Evolutionary conservation across 1,140 invertebrate genomes (phyloP), one percentile per base, ranked within the genome.

Genomic region (Pantala flavescens): DNA sequence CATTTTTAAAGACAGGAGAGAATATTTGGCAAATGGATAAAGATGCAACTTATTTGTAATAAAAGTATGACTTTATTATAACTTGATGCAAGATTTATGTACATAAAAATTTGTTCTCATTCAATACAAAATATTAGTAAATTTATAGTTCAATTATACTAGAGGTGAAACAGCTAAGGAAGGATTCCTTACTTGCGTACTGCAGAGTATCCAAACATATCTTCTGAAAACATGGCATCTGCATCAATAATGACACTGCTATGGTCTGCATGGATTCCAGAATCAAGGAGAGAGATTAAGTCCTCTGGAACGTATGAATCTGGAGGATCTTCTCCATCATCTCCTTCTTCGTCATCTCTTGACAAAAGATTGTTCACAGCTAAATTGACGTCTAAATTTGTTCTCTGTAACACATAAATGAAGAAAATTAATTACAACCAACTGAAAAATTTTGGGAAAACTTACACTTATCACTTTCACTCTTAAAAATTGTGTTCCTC

Each of bases 311-410:
- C 94, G 81, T 97, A 97, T 77, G 92, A 93, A 81, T 96, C 94
- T 42, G 92, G 90, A 21, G 91, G 90, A 82, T 96, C 93, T 79
- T 94, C 94, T n/a, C 91, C 93, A 82, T 97, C 94, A 81, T 98
- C 96, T 14, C 95, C 96, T 82, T 99, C 97, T 83, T 99, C 98
- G 81, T 99, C 98, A 81, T 99, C 98, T 75, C 98, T 90, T 73
- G 96, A 98, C 76, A 99, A 85, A 70, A 99, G 85, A 87, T 99
- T 99, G 84, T 99, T 99, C 16, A 99, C 98, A 72, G 98, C 98
- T 80, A 99, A 86, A 83, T 99, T 99, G 14, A 99, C 98, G 86
- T 99, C 98, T 75, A 99, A 85, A 85, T 95, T 95, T 78, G 93
- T 95, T 79, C 93, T 87, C 89, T 95, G 79, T 11, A 81, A 73